phyloP scores from a whole-genome alignment of 2,797 vertebrate species.

The Cyprinodon diabolis region DNA sequence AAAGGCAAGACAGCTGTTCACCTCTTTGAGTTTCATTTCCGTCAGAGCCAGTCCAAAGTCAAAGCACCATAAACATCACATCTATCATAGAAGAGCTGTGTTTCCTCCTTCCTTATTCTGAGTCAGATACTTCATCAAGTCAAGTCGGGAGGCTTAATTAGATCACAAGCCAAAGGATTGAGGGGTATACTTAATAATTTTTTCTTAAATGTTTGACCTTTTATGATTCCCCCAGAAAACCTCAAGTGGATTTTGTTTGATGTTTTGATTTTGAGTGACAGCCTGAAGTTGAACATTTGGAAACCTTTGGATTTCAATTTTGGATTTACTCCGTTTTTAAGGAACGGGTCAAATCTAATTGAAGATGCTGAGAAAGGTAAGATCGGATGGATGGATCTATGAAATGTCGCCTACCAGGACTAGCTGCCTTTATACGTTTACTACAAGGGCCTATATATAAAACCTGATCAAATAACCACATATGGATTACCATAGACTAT shows the following conservation, averaged over 20 bases:
- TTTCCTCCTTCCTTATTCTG: conserved; percentile 44
- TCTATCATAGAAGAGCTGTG: conserved; percentile 3
- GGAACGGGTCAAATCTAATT: conserved; percentile 26
- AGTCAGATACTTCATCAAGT: conserved; percentile 8
- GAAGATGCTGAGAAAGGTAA: conserved; percentile 74
- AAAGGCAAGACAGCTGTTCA: conserved; percentile 3
- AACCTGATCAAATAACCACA: not conserved
- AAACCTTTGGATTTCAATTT: conserved; percentile 1
- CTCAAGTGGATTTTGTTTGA: not conserved
- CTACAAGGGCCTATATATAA: not conserved
- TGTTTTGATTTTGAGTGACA: not conserved
- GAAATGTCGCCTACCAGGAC: not conserved
- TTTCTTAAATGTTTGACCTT: not conserved
- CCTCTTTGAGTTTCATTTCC: conserved; percentile 16
- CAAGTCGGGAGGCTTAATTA: conserved; percentile 36
- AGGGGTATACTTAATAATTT: conserved; percentile 16
- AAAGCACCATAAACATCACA: conserved; percentile 72
- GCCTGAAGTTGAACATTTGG: not conserved
- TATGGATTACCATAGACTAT: no score
- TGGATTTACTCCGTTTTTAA: conserved; percentile 29
- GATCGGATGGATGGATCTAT: not conserved
- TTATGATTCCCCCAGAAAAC: not conserved
- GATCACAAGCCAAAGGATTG: conserved; percentile 11
- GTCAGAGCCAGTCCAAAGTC: conserved; percentile 73
- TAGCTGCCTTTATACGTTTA: not conserved